phyloP scores from a whole-genome alignment of 2,888 invertebrate genomes.

The Drosophila borborema region DNA sequence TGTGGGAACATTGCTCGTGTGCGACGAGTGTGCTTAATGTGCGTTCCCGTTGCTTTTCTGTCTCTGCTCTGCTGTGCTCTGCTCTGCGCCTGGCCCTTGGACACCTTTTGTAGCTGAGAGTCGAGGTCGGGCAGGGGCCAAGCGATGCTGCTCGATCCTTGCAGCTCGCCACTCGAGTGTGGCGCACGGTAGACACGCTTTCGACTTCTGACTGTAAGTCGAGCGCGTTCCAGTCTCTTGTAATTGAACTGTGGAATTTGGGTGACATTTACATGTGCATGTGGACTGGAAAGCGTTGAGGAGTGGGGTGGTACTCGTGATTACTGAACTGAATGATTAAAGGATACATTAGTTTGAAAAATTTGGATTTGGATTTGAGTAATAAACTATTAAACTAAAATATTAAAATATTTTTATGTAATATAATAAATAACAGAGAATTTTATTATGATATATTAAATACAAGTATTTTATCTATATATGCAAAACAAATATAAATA shows the following conservation, averaged over 20 bases:
- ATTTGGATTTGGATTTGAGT: no score
- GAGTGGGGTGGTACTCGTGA: neutral
- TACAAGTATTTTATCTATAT: no score
- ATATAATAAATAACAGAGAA: no score
- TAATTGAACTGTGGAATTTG: constrained; percentile 34
- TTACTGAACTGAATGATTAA: neutral
- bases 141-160: constrained; percentile 47
- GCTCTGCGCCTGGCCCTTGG: constrained; percentile 16
- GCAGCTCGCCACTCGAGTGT: constrained; percentile 50
- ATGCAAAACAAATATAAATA: no score
- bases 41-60: constrained; percentile 48
- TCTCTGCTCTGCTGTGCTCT: constrained; percentile 14
- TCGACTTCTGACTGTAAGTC: constrained; percentile 65
- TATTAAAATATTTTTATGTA: no score
- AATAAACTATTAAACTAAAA: no score
- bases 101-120: constrained; percentile 37
- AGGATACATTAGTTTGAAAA: neutral
- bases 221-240: constrained; percentile 53
- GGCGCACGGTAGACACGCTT: constrained; percentile 82
- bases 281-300: neutral
- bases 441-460: no score
- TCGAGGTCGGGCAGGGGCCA: constrained; percentile 54
- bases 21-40: constrained; percentile 78
- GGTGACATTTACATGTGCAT: constrained; percentile 1
- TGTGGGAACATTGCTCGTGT: constrained; percentile 77